A percentile compares a stretch with the other conserved stretches of the same genome.
Evolutionary conservation across 2,113 vertebrate species (phyloP).

Genomic region (Lanius ludovicianus): DNA sequence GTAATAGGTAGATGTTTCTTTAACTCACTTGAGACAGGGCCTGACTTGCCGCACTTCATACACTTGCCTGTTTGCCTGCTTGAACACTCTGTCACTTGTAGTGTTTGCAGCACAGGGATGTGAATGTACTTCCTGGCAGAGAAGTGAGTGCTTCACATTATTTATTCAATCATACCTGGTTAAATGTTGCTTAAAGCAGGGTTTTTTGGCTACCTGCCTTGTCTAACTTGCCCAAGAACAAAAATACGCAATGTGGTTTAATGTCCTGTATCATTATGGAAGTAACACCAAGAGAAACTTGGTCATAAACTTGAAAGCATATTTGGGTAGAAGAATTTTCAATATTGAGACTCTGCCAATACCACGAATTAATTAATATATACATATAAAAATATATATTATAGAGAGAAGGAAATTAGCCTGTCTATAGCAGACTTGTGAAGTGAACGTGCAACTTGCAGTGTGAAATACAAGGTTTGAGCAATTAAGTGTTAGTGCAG

Average conservation of each 20-base stretch:
- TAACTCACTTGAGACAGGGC: background rate
- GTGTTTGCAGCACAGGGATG: background rate
- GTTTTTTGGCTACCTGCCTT: background rate
- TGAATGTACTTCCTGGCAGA: background rate
- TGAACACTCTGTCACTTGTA: background rate
- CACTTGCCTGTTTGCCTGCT: background rate
- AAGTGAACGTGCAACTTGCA: background rate
- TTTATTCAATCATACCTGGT: background rate
- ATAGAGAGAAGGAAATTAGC: background rate
- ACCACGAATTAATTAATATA: background rate
- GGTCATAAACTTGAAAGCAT: background rate
- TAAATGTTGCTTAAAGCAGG: background rate
- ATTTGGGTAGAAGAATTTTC: background rate
- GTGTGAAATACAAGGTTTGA: background rate
- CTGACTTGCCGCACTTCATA: background rate
- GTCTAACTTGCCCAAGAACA: background rate
- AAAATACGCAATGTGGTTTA: background rate
- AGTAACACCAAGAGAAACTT: background rate
- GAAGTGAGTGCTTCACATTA: background rate
- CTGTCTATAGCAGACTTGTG: background rate
- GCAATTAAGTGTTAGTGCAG: background rate
- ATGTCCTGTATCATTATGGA: accelerated
- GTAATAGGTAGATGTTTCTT: background rate
- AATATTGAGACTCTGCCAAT: background rate
- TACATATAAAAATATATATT: background rate